Conservation (phyloP, 2,113 vertebrate genomes). For the Gallinago paraguaiae region DNA sequence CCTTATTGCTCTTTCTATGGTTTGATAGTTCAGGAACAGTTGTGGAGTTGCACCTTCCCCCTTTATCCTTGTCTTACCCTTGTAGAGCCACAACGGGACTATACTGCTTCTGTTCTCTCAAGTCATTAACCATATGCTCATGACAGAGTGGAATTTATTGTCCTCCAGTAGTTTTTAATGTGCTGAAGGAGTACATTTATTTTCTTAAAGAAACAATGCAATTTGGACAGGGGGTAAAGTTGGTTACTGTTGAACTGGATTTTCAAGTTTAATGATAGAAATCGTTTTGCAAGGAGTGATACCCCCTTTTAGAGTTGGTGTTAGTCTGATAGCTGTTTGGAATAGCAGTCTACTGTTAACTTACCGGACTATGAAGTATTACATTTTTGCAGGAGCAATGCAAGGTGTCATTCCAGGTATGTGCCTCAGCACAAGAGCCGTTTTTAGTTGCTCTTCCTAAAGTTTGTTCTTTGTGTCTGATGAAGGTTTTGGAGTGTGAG, state of each 20-base stretch:
- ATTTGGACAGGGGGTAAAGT: not conserved
- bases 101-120: not conserved
- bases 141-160: not conserved
- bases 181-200: not conserved
- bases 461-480: not conserved
- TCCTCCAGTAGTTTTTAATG: not conserved
- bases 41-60: not conserved
- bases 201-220: not conserved
- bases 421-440: not conserved
- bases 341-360: not conserved
- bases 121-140: not conserved
- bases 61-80: not conserved
- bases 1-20: not conserved
- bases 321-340: not conserved
- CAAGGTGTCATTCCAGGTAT: rapidly evolving
- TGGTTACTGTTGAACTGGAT: not conserved
- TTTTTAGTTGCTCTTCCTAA: not conserved
- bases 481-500: not conserved
- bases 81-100: not conserved
- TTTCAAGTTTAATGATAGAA: not conserved
- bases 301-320: not conserved
- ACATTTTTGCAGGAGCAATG: not conserved
- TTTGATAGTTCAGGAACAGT: not conserved
- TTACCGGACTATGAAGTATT: not conserved
- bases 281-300: not conserved